A percentile compares a stretch with the other conserved stretches of the same genome.
Conservation (phyloP, 2,797 vertebrate species). For the Cyprinodon diabolis region DNA sequence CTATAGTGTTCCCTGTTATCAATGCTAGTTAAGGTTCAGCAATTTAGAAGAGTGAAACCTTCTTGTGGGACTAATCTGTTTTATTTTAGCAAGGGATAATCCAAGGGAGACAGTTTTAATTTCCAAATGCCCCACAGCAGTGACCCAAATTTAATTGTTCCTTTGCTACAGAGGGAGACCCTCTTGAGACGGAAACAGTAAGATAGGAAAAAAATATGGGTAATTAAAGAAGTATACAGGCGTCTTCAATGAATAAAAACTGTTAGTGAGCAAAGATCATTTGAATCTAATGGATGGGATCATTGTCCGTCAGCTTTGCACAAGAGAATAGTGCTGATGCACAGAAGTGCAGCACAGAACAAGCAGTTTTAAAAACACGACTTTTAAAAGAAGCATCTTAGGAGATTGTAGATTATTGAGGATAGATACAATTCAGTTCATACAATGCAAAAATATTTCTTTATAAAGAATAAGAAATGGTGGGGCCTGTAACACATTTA, state of each 20-base stretch:
- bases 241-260: conserved; percentile 57
- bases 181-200: conserved; percentile 66
- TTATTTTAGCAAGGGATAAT: conserved; percentile 76
- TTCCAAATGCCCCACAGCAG: conserved; percentile 76
- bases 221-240: conserved; percentile 75
- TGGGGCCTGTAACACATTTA: background rate
- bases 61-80: conserved; percentile 73
- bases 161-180: conserved; percentile 71
- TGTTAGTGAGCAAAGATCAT: conserved; percentile 61
- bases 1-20: conserved; percentile 49
- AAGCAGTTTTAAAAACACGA: too few relatives aligned
- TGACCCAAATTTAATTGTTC: conserved; percentile 83
- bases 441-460: background rate
- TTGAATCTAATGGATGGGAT: conserved; percentile 50
- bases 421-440: background rate
- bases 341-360: conserved; percentile 33
- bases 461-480: background rate
- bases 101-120: conserved; percentile 78
- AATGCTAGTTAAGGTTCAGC: conserved; percentile 62
- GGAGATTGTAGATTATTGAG: background rate
- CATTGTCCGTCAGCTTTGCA: conserved; percentile 59
- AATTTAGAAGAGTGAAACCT: conserved; percentile 56
- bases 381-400: too few relatives aligned
- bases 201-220: conserved; percentile 57
- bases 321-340: conserved; percentile 58